Evolutionary conservation across 1,140 invertebrate genomes (phyloP).

Genomic region (Bombus fervidus): DNA sequence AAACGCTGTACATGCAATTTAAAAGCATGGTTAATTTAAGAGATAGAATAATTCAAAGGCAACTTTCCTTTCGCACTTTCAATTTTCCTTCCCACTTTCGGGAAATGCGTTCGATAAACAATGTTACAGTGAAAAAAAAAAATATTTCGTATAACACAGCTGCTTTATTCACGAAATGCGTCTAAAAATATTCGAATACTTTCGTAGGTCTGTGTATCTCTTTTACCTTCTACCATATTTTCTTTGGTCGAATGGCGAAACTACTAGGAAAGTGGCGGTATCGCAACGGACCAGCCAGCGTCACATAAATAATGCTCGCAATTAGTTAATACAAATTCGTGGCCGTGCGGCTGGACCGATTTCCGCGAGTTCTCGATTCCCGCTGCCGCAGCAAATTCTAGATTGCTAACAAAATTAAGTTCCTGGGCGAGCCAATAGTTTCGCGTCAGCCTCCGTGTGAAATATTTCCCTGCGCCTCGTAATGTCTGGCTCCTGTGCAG

Average conservation of each 20-base stretch:
- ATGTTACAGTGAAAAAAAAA: too few species aligned
- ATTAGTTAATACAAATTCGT: conserved; percentile 55
- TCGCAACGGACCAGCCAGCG: not conserved
- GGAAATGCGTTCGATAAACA: too few species aligned
- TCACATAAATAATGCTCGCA: not conserved
- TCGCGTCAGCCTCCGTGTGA: conserved; percentile 51
- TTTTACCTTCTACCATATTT: not conserved
- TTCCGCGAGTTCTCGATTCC: conserved; percentile 33
- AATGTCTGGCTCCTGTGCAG: conserved; percentile 22
- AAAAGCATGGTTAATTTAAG: too few species aligned
- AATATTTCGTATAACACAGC: too few species aligned
- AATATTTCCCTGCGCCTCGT: conserved; percentile 53
- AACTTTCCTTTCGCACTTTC: too few species aligned
- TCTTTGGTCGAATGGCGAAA: too few species aligned
- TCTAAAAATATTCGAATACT: too few species aligned
- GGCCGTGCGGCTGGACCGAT: conserved; percentile 10
- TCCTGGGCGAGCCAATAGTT: conserved; percentile 47
- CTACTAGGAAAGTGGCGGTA: not conserved
- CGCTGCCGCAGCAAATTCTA: conserved; percentile 53
- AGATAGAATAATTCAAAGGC: too few species aligned
- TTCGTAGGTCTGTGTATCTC: not conserved
- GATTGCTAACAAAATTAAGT: conserved; percentile 65
- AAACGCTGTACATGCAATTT: too few species aligned
- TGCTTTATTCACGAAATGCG: too few species aligned
- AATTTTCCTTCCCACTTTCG: too few species aligned